Evolutionary conservation across 2,888 invertebrate genomes (phyloP).

Genomic region (Trachelus iudaicus): DNA sequence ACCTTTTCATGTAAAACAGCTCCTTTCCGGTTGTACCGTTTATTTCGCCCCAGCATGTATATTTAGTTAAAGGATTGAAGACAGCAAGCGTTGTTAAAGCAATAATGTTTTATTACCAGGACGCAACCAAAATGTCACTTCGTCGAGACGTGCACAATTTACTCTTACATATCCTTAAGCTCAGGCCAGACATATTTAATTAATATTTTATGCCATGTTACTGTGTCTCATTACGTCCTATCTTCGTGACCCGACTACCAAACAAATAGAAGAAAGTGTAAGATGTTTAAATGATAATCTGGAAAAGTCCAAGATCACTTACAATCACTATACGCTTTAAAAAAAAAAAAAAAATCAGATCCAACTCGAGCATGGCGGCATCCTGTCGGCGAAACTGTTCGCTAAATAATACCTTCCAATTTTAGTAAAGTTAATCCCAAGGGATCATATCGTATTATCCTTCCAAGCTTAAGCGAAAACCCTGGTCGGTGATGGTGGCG

Average conservation of each 20-base stretch:
- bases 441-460: conserved; percentile 39
- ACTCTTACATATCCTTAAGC: neutral
- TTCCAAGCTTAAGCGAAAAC: conserved; percentile 25
- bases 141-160: neutral
- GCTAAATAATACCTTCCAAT: conserved; percentile 35
- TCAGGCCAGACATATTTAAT: neutral
- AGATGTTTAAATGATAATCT: neutral
- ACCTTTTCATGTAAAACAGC: too few species aligned
- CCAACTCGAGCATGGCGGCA: neutral
- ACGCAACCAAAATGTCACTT: neutral
- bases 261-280: neutral
- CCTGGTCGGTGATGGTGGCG: neutral
- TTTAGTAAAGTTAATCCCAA: conserved; percentile 38
- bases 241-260: neutral
- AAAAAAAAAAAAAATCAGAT: neutral
- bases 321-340: neutral
- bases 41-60: too few species aligned
- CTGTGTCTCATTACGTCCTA: neutral
- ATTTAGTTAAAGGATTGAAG: too few species aligned
- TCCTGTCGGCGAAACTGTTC: conserved; percentile 7
- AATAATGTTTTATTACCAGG: neutral
- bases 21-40: too few species aligned
- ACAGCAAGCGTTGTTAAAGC: neutral
- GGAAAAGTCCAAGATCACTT: neutral
- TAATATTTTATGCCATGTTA: neutral